phyloP scores from a whole-genome alignment of 2,113 vertebrate species.

The Calyptommatus sinebrachiatus region DNA sequence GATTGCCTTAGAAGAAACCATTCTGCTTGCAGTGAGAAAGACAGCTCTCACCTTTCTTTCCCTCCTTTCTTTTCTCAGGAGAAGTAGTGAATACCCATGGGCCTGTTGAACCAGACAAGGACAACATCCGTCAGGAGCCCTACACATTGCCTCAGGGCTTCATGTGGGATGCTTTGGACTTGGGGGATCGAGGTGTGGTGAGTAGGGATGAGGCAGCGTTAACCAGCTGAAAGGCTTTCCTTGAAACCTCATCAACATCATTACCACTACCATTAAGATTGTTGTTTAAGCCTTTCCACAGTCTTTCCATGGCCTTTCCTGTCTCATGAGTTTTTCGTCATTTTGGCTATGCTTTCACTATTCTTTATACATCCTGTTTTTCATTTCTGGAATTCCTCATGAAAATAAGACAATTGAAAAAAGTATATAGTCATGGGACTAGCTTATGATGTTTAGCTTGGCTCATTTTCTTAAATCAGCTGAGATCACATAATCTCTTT shows the following conservation, averaged over 20 bases:
- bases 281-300: not conserved
- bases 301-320: not conserved
- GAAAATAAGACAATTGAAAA: too few relatives aligned
- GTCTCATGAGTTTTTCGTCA: not conserved
- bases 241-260: not conserved
- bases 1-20: not conserved
- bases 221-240: accelerated
- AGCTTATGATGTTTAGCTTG: too few relatives aligned
- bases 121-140: constrained; percentile 91
- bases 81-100: constrained; percentile 96
- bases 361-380: not conserved
- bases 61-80: constrained; percentile 69
- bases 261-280: not conserved
- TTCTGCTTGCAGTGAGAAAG: not conserved
- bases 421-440: too few relatives aligned
- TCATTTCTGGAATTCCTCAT: too few relatives aligned
- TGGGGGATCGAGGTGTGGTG: constrained; percentile 91
- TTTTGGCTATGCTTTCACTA: not conserved
- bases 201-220: constrained; percentile 52
- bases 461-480: too few relatives aligned
- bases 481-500: not conserved
- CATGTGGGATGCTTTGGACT: constrained; percentile 93
- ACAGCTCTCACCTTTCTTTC: constrained; percentile 13
- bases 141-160: constrained; percentile 95
- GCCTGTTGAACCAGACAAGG: constrained; percentile 94